phyloP scores from a whole-genome alignment of 2,888 invertebrate species.

The Anticlea derivata region DNA sequence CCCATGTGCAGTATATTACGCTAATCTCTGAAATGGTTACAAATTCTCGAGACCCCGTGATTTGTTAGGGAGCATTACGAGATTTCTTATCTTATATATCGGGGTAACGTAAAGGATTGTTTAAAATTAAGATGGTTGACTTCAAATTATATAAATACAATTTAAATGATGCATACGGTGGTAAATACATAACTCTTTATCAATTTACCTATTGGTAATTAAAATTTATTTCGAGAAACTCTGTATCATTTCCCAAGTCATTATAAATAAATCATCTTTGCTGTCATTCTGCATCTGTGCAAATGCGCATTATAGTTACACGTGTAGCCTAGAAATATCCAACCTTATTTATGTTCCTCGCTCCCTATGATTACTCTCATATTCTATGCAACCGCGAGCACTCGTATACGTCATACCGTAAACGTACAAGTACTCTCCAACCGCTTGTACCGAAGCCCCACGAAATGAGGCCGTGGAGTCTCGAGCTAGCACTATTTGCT shows the following conservation, averaged over 20 bases:
- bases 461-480: constrained; percentile 28
- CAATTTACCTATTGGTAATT: too few relatives aligned
- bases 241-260: constrained; percentile 3
- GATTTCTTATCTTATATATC: constrained; percentile 24
- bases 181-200: too few relatives aligned
- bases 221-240: not conserved
- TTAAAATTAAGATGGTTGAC: constrained; percentile 5
- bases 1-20: constrained; percentile 11
- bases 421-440: constrained; percentile 13
- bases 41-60: constrained; percentile 14
- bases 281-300: constrained; percentile 10
- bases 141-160: too few relatives aligned
- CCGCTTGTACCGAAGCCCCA: constrained; percentile 21
- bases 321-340: constrained; percentile 8
- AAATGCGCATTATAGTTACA: constrained; percentile 11
- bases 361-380: constrained; percentile 10
- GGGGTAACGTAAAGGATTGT: constrained; percentile 5
- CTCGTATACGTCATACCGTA: not conserved
- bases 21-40: constrained; percentile 19
- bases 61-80: constrained; percentile 17
- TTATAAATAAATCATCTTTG: constrained; percentile 11
- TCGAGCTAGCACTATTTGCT: constrained; percentile 42
- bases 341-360: constrained; percentile 8
- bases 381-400: not conserved
- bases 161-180: too few relatives aligned